phyloP scores from a whole-genome alignment of 2,888 invertebrate genomes.

The Chrysolina haemoptera region DNA sequence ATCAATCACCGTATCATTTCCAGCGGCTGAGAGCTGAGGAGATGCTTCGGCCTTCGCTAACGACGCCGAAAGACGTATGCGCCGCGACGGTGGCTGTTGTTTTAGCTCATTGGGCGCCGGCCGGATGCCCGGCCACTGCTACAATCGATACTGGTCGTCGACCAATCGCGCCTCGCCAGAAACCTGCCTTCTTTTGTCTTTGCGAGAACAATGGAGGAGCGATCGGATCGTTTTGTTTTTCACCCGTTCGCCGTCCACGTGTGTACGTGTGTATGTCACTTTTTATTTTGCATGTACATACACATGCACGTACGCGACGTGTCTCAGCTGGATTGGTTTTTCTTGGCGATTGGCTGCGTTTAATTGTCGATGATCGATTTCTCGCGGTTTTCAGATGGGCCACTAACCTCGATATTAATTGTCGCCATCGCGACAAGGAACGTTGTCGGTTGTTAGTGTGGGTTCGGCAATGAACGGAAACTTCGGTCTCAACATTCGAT shows the following conservation, averaged over 20 bases:
- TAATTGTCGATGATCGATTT: conserved; percentile 19
- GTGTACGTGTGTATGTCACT: conserved; percentile 23
- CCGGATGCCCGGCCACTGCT: conserved; percentile 61
- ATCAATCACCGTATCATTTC: conserved; percentile 22
- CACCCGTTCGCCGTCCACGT: conserved; percentile 20
- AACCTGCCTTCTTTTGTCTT: conserved; percentile 70
- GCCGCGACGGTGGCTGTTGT: conserved; percentile 68
- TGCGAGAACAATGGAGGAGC: conserved; percentile 69
- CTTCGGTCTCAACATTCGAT: too few relatives aligned
- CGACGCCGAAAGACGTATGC: conserved; percentile 55
- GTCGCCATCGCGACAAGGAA: neutral
- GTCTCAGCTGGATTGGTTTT: neutral
- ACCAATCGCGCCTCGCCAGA: conserved; percentile 67
- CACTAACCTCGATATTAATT: conserved; percentile 2
- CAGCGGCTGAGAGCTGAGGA: neutral
- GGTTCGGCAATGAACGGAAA: too few relatives aligned
- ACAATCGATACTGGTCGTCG: conserved; percentile 68
- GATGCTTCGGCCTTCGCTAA: conserved; percentile 14
- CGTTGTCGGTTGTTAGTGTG: neutral
- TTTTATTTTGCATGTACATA: conserved; percentile 14
- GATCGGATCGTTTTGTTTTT: conserved; percentile 29
- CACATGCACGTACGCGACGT: neutral
- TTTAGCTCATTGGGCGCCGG: conserved; percentile 70
- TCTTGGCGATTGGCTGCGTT: neutral
- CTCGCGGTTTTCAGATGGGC: conserved; percentile 1